Base-by-base conservation (phyloP, 2,888 invertebrate species). In the Nycteola revayana region DNA sequence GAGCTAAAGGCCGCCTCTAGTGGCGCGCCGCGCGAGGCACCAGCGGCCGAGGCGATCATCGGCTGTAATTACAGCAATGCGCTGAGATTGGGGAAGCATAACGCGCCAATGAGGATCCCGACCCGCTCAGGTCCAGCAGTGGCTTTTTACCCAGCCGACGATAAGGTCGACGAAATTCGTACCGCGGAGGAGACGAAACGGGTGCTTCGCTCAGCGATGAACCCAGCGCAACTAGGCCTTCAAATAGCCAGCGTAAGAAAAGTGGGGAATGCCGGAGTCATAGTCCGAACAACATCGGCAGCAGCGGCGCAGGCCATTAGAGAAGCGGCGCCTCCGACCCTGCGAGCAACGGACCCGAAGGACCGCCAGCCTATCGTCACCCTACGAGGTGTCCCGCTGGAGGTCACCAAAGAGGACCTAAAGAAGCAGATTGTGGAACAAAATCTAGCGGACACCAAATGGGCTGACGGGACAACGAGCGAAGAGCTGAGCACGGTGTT, bases 391-490 rank as follows among this genome's bases (percentile, higher is more conserved):
- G n/a, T 54, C 0, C 49, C 42, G 0, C 49, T 49, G 50, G 42
- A 48, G 1, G 37, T 22, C 1, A 18, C 17, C 0, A 0, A 17
- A 0, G 37, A 37, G 0, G 8, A 28, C 1, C 29, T 46, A 0
- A 1, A 10, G 0, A 37, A 44, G 9, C 45, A 26, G 1, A 4
- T 49, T 37, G 0, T 9, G 7, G 1, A 34, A 17, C 0, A 7
- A 1, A 0, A 37, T 23, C 0, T 64, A 52, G 10, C 47, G 45
- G 0, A 40, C 25, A n/a, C n/a, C n/a, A n/a, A n/a, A n/a, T n/a
- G n/a, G n/a, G 3, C 0, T 55, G 57, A 26, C 9, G n/a, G 9
- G 2, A 37, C 1, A 8, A 1, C 1, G 0, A n/a, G 4, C 1
- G 2, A 0, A 1, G 0, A 27, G 11, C 3, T 58, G 58, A 30